phyloP scores from a whole-genome alignment of 2,888 invertebrate genomes.

The Polydrusus tereticollis region DNA sequence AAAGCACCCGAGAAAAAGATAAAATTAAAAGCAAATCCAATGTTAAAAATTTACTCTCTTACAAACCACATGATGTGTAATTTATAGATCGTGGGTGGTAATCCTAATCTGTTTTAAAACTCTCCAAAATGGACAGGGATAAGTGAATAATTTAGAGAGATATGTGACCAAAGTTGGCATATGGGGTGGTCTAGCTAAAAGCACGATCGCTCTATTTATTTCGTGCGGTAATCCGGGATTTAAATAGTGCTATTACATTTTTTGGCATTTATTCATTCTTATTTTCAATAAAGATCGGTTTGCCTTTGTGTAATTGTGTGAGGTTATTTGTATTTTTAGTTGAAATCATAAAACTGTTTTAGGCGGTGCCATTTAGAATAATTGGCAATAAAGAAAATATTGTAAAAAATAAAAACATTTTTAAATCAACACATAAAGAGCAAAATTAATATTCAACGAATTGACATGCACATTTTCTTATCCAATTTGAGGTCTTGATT shows the following conservation, averaged over 20 bases:
- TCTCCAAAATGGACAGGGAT: constrained; percentile 41
- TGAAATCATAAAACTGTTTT: background rate
- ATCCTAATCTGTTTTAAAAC: constrained; percentile 43
- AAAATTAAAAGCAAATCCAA: too few species aligned
- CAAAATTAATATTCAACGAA: too few species aligned
- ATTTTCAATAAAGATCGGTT: background rate
- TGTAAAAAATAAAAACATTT: too few species aligned
- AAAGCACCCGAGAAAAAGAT: too few species aligned
- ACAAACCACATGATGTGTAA: too few species aligned
- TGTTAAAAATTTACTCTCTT: too few species aligned
- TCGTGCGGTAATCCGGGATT: constrained; percentile 34
- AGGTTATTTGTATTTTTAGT: background rate
- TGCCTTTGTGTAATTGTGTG: constrained; percentile 5
- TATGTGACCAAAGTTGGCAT: constrained; percentile 32
- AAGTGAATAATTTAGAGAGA: constrained; percentile 33
- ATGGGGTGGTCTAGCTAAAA: constrained; percentile 37
- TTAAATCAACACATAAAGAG: too few species aligned
- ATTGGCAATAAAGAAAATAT: too few species aligned
- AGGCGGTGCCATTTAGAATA: too few species aligned
- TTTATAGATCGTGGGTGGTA: constrained; percentile 45
- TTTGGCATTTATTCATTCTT: constrained; percentile 13
- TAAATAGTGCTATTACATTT: constrained; percentile 9
- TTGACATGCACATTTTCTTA: too few species aligned
- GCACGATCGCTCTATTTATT: constrained; percentile 46
- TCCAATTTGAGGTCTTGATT: too few species aligned